Evolutionary conservation across 2,888 invertebrate genomes (phyloP).

Genomic region (Matsumyia berberina): DNA sequence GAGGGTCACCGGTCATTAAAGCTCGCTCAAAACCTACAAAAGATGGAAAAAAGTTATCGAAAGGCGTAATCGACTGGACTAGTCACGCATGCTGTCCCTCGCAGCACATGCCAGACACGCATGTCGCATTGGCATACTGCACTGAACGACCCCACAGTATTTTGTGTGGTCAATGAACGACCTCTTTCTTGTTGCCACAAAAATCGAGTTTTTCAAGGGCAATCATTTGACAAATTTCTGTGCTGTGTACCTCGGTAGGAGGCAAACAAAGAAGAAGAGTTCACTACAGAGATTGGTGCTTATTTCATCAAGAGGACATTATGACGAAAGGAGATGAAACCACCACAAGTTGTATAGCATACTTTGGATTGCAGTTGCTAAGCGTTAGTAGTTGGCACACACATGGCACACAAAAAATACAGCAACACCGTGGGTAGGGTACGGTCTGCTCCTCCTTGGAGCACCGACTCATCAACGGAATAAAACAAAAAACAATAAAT

Average conservation of each 20-base stretch:
- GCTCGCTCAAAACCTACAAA: too few species aligned
- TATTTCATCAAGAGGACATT: conserved; percentile 13
- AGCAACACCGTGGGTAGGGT: background rate
- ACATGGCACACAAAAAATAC: conserved; percentile 24
- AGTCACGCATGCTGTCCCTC: background rate
- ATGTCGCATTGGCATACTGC: background rate
- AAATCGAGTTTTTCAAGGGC: conserved; percentile 55
- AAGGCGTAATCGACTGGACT: too few species aligned
- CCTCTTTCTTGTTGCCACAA: conserved; percentile 40
- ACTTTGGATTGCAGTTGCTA: conserved; percentile 12
- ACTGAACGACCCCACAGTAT: background rate
- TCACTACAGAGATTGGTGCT: background rate
- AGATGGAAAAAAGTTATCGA: too few species aligned
- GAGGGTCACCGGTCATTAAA: too few species aligned
- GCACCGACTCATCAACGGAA: background rate
- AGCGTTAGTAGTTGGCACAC: conserved; percentile 25
- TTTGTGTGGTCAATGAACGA: conserved; percentile 56
- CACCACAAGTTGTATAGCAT: conserved; percentile 19
- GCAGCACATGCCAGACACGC: conserved; percentile 27
- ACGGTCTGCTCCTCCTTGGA: conserved; percentile 17
- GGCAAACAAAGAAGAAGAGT: conserved; percentile 24
- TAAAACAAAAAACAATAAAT: conserved; percentile 18
- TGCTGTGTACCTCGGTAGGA: conserved; percentile 21
- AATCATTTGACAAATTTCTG: conserved; percentile 16
- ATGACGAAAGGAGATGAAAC: conserved; percentile 5